Conservation (phyloP, 2,113 vertebrate genomes). For the Tragelaphus imberbis region DNA sequence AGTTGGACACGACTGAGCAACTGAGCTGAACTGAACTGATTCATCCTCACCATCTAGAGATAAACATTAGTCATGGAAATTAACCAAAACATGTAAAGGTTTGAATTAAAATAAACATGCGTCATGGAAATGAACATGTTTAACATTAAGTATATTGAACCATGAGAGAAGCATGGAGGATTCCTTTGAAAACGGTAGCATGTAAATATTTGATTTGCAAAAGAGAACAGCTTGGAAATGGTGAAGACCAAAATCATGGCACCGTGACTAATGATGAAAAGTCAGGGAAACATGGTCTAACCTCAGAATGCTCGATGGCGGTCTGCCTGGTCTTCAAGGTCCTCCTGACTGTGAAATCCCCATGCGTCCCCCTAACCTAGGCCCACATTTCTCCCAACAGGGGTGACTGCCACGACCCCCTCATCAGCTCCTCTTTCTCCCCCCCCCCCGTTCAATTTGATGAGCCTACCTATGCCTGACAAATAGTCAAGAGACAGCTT, state of each 20-base stretch:
- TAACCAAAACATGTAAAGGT: background rate
- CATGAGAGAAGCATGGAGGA: background rate
- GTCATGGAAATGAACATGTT: background rate
- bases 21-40: background rate
- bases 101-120: background rate
- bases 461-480: background rate
- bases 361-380: background rate
- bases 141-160: background rate
- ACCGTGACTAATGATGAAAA: background rate
- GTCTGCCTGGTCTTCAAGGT: background rate
- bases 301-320: background rate
- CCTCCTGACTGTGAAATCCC: background rate
- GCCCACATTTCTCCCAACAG: background rate
- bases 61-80: background rate
- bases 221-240: background rate
- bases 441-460: no score
- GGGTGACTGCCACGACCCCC: background rate
- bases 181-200: background rate
- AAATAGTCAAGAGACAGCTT: background rate
- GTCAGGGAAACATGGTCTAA: background rate
- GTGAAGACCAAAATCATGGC: background rate
- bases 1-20: background rate
- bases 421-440: background rate
- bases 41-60: background rate
- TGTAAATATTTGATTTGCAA: background rate